These are phyloP conservation scores for Belonocnema kinseyi DNA, from an alignment of 1,140 invertebrate genomes.

Conservation along the genomic window DNA sequence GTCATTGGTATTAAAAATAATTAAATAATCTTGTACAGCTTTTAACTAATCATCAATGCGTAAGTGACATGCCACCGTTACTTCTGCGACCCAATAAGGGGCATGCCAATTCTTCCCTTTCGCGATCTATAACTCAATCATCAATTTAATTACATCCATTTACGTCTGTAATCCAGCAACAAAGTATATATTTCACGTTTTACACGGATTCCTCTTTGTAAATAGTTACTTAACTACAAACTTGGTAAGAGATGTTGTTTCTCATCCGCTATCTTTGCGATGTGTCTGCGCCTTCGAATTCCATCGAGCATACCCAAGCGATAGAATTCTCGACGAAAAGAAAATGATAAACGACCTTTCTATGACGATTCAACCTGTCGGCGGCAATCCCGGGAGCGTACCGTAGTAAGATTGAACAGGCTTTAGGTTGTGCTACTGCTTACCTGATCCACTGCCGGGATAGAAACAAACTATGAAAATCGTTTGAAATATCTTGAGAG, in stretches of 20 bases:
- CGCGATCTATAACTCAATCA: neutral
- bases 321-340: conserved; percentile 22
- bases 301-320: neutral
- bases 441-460: conserved; percentile 12
- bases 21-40: too few species aligned
- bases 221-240: conserved; percentile 28
- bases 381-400: conserved; percentile 14
- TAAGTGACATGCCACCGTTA: neutral
- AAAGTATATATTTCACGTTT: conserved; percentile 15
- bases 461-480: conserved; percentile 27
- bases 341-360: conserved; percentile 31
- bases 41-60: neutral
- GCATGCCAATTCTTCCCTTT: neutral
- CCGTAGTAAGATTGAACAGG: conserved; percentile 18
- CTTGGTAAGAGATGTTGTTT: conserved; percentile 12
- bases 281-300: conserved; percentile 22
- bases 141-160: conserved; percentile 5
- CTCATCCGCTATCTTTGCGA: conserved; percentile 19
- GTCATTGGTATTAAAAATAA: too few species aligned
- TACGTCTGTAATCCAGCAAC: neutral
- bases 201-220: conserved; percentile 26
- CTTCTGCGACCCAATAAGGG: neutral
- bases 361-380: conserved; percentile 29
- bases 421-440: conserved; percentile 10
- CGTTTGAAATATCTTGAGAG: conserved; percentile 6